phyloP scores from a whole-genome alignment of 2,888 invertebrate genomes.

The Nomada ruficornis region DNA sequence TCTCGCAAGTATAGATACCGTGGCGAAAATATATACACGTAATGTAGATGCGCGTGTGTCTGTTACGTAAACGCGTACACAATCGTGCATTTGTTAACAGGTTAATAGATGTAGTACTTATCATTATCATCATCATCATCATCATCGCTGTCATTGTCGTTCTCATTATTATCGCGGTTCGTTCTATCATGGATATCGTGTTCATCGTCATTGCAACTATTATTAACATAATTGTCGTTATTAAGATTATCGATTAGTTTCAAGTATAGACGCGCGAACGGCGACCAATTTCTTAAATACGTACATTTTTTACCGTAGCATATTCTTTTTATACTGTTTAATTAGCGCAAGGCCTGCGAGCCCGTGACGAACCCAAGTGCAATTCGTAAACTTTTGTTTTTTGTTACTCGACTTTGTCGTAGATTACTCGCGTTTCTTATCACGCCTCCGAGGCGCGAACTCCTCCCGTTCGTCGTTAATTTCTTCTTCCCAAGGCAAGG shows the following conservation, averaged over 20 bases:
- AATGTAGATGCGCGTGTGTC: not conserved
- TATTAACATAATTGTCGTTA: slow-evolving; percentile 21
- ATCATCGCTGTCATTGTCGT: slow-evolving; percentile 47
- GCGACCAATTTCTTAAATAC: slow-evolving; percentile 21
- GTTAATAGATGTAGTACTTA: slow-evolving; percentile 61
- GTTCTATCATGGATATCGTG: slow-evolving; percentile 49
- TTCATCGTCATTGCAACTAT: slow-evolving; percentile 48
- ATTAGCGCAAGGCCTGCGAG: slow-evolving; percentile 23
- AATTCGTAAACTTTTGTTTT: slow-evolving; percentile 52
- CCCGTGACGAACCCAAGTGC: slow-evolving; percentile 50
- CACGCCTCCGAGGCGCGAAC: slow-evolving; percentile 18
- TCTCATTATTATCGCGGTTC: slow-evolving; percentile 22
- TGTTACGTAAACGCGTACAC: slow-evolving; percentile 23
- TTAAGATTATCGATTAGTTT: slow-evolving; percentile 28
- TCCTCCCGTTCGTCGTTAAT: slow-evolving; percentile 51
- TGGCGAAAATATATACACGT: not conserved
- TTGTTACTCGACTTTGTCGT: slow-evolving; percentile 37
- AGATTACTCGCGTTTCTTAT: slow-evolving; percentile 20
- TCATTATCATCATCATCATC: slow-evolving; percentile 49
- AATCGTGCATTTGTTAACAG: slow-evolving; percentile 61
- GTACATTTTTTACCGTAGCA: slow-evolving; percentile 10
- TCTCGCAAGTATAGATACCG: slow-evolving; percentile 15
- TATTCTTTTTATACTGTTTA: slow-evolving; percentile 16
- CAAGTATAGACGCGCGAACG: slow-evolving; percentile 19
- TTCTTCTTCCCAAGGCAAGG: slow-evolving; percentile 11